Percentiles rank a stretch among this genome's conserved stretches.
Conservation (phyloP, 2,797 vertebrate genomes). For the Percopsis omiscomaycus region DNA sequence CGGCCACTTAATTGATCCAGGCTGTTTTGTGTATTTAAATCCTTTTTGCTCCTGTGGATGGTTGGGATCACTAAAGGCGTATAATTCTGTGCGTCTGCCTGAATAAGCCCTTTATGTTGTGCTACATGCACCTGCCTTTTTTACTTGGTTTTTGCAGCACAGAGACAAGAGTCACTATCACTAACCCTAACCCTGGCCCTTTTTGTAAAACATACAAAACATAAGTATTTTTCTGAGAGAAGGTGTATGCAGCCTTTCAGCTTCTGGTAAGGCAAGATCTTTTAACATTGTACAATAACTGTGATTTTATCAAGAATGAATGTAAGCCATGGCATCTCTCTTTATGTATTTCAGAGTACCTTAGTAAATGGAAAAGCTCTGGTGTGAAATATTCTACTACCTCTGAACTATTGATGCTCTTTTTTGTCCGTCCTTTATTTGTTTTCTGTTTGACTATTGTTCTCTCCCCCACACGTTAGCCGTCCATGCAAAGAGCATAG, state of each 20-base stretch:
- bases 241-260: too few species aligned
- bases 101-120: not conserved
- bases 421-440: not conserved
- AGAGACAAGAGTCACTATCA: not conserved
- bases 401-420: not conserved
- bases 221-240: too few species aligned
- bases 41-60: constrained; percentile 23
- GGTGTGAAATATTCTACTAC: not conserved
- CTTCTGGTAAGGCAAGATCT: not conserved
- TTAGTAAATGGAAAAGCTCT: too few species aligned
- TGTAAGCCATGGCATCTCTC: too few species aligned
- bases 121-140: not conserved
- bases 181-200: not conserved
- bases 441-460: not conserved
- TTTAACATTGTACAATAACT: too few species aligned
- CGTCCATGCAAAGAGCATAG: constrained; percentile 95
- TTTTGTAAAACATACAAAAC: not conserved
- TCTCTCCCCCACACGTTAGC: constrained; percentile 65
- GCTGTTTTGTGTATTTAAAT: constrained; percentile 51
- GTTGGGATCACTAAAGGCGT: constrained; percentile 16
- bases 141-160: too few species aligned
- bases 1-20: constrained; percentile 62
- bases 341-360: too few species aligned
- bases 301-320: too few species aligned
- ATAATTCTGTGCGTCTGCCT: constrained; percentile 3